These are phyloP conservation scores for Strigops habroptila DNA, from an alignment of 2,113 vertebrate species.

Conservation along the genomic window DNA sequence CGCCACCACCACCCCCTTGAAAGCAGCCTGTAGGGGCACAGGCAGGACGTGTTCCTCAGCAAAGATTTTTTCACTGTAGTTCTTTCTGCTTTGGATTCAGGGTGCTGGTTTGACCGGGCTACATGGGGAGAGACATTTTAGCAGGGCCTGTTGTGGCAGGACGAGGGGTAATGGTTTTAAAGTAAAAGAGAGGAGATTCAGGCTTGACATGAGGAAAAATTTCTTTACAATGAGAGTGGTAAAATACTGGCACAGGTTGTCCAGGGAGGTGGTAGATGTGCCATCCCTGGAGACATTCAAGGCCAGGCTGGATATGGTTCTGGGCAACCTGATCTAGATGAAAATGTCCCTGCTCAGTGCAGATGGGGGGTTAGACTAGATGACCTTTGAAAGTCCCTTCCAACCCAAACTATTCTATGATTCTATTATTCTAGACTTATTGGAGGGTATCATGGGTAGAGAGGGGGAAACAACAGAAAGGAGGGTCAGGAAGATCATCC, in stretches of 20 bases:
- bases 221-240: background rate
- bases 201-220: background rate
- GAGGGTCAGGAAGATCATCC: background rate
- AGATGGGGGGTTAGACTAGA: background rate
- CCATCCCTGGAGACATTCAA: background rate
- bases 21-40: background rate
- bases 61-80: background rate
- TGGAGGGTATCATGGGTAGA: background rate
- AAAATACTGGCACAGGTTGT: background rate
- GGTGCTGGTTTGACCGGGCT: background rate
- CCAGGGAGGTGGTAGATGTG: background rate
- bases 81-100: background rate
- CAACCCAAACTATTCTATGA: background rate
- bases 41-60: background rate
- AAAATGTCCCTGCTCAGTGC: background rate
- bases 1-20: background rate
- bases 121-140: background rate
- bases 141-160: background rate
- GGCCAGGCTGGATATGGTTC: background rate
- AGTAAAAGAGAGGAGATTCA: background rate
- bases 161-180: background rate
- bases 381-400: background rate
- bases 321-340: background rate
- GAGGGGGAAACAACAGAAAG: background rate
- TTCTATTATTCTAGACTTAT: background rate